Base-by-base conservation (phyloP, 2,797 vertebrate species). In the Typhlichthys subterraneus region DNA sequence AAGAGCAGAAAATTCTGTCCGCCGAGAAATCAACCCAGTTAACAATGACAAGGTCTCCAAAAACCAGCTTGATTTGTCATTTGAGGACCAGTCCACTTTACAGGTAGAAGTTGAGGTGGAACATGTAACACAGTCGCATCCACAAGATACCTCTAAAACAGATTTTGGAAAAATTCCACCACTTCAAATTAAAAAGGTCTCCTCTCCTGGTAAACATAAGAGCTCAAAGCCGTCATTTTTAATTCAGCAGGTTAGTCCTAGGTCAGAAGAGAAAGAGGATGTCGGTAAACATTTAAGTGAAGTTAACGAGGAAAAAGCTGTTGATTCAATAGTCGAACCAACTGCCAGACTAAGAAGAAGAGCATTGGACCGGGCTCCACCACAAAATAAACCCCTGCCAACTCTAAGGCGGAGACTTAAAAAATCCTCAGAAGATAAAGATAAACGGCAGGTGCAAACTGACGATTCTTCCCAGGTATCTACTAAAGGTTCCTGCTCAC, bases 161-260 rank as follows among this genome's bases (percentile, higher is more conserved):
- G 88, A 89, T 19, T 67, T 59, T 0, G 86, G 54, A 33, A 90
- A 93, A 80, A 70, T 89, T 23, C 92, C 90, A 31, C 90, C 91
- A n/a, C 87, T 93, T 73, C 92, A 94, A 76, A 92, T 92, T 46
- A 94, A 93, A 78, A 90, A 93, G 64, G 89, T 92, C 15, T 91
- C 90, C 12, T 94, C 92, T 61, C 93, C 93, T 12, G 86, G 87
- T 45, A 93, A 92, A 79, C 85, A 75, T 56, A 91, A 86, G 79
- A 90, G 86, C 70, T 88, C 89, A 58, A 94, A 92, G 74, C 91
- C 91, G 5, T 91, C 92, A 13, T 91, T 93, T 85, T 86, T 92
- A 66, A 87, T 93, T 75, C 91, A 92, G 53, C 82, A 92, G 71
- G 80, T 90, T 33, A 81, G 85, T 65, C 84, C 86, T 9, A 66